Conservation (phyloP, 2,888 invertebrate genomes). For the Ormyrus pomaceus region DNA sequence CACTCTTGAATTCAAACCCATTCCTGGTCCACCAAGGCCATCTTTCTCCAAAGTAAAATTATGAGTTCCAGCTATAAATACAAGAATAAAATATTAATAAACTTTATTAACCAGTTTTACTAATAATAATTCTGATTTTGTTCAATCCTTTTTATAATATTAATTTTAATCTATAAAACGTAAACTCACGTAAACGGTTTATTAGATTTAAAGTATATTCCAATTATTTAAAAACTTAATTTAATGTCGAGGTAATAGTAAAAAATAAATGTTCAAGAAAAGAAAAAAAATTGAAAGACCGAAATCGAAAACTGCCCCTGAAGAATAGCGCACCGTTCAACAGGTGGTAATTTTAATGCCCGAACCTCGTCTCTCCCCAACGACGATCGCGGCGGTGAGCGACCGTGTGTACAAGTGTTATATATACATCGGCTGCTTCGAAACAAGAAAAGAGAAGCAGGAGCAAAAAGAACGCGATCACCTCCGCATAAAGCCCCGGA, state of each 20-base stretch:
- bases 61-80: conserved; percentile 67
- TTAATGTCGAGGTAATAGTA: background rate
- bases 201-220: too few species aligned
- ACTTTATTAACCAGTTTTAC: background rate
- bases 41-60: conserved; percentile 78
- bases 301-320: conserved; percentile 8
- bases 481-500: too few species aligned
- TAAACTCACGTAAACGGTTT: too few species aligned
- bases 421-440: background rate
- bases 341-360: conserved; percentile 54
- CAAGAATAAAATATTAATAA: conserved; percentile 45
- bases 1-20: conserved; percentile 85
- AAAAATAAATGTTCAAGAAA: conserved; percentile 1
- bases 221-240: background rate
- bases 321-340: conserved; percentile 36
- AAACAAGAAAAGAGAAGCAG: background rate
- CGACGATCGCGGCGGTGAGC: background rate
- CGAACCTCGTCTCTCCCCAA: background rate
- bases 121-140: background rate
- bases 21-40: conserved; percentile 80
- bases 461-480: too few species aligned
- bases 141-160: background rate
- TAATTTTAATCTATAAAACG: too few species aligned
- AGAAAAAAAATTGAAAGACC: background rate
- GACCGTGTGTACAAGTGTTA: background rate